These are phyloP conservation scores for Euleptes europaea DNA, from an alignment of 2,113 vertebrate genomes.

Conservation along the genomic window DNA sequence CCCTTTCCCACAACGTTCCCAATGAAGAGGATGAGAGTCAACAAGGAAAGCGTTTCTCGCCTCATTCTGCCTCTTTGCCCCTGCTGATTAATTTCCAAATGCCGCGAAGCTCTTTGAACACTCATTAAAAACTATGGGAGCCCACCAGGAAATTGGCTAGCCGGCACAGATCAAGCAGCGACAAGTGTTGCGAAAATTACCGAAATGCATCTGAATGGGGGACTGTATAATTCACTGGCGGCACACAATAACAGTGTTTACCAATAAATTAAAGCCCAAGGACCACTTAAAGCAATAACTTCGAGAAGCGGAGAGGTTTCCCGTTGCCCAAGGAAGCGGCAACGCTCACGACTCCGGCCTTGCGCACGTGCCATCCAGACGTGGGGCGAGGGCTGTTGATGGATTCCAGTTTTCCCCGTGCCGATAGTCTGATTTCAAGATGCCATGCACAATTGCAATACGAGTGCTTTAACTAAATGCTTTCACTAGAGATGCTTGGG, in stretches of 20 bases:
- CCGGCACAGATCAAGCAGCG: neutral
- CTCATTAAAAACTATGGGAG: neutral
- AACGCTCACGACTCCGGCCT: constrained; percentile 30
- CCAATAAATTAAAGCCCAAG: constrained; percentile 20
- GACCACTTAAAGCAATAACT: constrained; percentile 23
- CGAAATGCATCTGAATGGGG: constrained; percentile 7
- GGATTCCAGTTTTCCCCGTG: neutral
- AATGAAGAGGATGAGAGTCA: neutral
- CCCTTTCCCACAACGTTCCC: neutral
- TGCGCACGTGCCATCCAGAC: neutral
- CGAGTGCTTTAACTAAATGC: neutral
- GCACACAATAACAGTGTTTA: constrained; percentile 13
- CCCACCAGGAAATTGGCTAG: constrained; percentile 19
- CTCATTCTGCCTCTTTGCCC: neutral
- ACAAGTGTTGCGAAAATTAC: neutral
- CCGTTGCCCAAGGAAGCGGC: constrained; percentile 27
- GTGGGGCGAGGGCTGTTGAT: neutral
- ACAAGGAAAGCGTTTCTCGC: neutral
- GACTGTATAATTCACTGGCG: constrained; percentile 6
- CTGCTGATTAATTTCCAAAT: neutral
- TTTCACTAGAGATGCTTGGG: too few relatives aligned
- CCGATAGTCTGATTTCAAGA: neutral
- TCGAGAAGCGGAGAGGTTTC: constrained; percentile 35
- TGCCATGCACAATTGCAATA: neutral
- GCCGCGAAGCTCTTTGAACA: neutral